phyloP scores from a whole-genome alignment of 2,888 invertebrate genomes.

The Orthosia gracilis region DNA sequence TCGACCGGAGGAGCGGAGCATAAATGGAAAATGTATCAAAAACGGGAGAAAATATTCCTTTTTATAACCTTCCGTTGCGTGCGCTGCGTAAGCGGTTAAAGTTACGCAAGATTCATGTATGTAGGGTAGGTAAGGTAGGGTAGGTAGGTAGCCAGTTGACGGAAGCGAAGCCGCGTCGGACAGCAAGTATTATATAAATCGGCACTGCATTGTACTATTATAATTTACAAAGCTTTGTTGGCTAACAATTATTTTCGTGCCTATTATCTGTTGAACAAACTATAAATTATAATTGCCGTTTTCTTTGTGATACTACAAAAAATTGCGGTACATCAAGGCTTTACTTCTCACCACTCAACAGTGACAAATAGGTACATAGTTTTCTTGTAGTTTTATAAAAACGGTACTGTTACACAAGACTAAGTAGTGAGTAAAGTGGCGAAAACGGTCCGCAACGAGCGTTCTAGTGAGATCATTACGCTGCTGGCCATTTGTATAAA shows the following conservation, averaged over 20 bases:
- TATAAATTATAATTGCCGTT: not conserved
- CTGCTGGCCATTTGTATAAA: constrained; percentile 79
- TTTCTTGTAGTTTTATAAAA: constrained; percentile 57
- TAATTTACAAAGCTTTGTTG: constrained; percentile 13
- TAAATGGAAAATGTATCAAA: no score
- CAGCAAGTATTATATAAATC: constrained; percentile 41
- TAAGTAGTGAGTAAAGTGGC: constrained; percentile 63
- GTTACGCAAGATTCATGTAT: no score
- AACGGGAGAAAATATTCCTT: no score
- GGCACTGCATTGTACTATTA: constrained; percentile 18
- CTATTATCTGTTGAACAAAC: not conserved
- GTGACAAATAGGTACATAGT: constrained; percentile 45
- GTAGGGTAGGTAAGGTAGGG: no score
- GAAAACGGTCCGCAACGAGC: constrained; percentile 69
- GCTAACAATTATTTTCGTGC: not conserved
- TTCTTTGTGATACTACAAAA: not conserved
- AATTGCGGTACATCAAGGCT: constrained; percentile 12
- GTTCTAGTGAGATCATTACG: constrained; percentile 74
- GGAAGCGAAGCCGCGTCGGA: no score
- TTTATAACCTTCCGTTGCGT: no score
- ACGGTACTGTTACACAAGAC: constrained; percentile 49
- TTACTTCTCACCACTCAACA: constrained; percentile 13
- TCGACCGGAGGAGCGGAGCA: no score
- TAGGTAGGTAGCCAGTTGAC: no score
- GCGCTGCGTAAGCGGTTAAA: no score